These are phyloP conservation scores for Agrochola lychnidis DNA, from an alignment of 2,888 invertebrate genomes.

Conservation along the genomic window DNA sequence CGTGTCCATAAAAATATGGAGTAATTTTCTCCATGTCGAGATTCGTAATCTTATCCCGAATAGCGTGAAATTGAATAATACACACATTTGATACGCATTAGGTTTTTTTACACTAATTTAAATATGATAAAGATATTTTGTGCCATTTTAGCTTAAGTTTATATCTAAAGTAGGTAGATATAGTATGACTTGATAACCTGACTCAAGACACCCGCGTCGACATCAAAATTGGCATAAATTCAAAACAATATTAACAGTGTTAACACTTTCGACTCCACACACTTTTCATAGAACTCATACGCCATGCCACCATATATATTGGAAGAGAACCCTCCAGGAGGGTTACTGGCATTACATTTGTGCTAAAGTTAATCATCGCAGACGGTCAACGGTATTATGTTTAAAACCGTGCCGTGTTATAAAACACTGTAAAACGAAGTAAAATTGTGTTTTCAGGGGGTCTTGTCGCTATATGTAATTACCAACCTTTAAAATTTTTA, in stretches of 20 bases:
- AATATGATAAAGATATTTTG: slow-evolving; percentile 4
- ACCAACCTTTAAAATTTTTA: too few relatives aligned
- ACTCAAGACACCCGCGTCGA: background rate
- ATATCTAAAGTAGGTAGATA: background rate
- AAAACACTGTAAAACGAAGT: too few relatives aligned
- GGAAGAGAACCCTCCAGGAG: too few relatives aligned
- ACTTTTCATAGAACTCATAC: too few relatives aligned
- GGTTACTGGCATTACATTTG: too few relatives aligned
- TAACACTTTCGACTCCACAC: too few relatives aligned
- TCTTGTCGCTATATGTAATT: too few relatives aligned
- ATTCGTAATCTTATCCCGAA: slow-evolving; percentile 22
- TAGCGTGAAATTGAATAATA: slow-evolving; percentile 29
- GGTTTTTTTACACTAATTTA: slow-evolving; percentile 2
- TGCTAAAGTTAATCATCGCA: too few relatives aligned
- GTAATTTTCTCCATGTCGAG: background rate
- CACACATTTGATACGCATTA: slow-evolving; percentile 12
- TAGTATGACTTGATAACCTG: background rate
- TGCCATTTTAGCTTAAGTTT: background rate
- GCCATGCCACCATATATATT: too few relatives aligned
- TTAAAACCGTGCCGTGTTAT: too few relatives aligned
- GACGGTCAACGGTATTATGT: too few relatives aligned
- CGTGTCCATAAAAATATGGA: background rate
- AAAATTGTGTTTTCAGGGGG: too few relatives aligned
- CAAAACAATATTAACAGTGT: background rate
- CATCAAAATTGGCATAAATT: background rate